phyloP scores from a whole-genome alignment of 2,888 invertebrate genomes.

The Pasiphila rectangulata region DNA sequence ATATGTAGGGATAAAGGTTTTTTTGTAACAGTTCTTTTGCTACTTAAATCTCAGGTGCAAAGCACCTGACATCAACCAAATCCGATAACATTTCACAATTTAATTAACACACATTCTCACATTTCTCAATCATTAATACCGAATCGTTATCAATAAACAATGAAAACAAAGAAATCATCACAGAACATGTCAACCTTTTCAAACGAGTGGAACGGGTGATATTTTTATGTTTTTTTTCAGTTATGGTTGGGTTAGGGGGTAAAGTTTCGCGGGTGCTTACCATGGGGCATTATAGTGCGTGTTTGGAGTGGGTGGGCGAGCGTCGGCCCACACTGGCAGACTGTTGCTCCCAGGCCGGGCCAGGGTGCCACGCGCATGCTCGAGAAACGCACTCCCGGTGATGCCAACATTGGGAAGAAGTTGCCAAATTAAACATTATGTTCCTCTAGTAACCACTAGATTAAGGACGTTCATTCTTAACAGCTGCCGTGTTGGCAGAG shows the following conservation, averaged over 20 bases:
- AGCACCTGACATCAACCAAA: neutral
- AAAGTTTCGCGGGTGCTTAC: constrained; percentile 57
- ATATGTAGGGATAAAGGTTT: constrained; percentile 40
- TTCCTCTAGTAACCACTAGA: no score
- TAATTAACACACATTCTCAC: constrained; percentile 33
- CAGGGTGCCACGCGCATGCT: constrained; percentile 62
- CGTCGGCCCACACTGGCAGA: constrained; percentile 73
- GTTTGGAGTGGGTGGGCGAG: constrained; percentile 55
- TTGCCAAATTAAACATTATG: constrained; percentile 2
- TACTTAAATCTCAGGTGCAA: constrained; percentile 40
- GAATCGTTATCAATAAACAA: constrained; percentile 61
- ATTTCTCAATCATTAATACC: constrained; percentile 38
- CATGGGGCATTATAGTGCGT: constrained; percentile 68
- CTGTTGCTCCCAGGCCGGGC: constrained; percentile 73
- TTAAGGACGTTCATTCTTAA: no score
- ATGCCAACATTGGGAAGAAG: constrained; percentile 2
- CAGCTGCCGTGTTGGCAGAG: no score
- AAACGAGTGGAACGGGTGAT: neutral
- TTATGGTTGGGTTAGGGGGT: constrained; percentile 22
- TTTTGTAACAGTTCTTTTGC: constrained; percentile 46
- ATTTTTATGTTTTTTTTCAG: constrained; percentile 19
- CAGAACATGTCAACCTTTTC: constrained; percentile 49
- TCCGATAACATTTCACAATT: constrained; percentile 12
- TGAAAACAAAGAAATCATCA: constrained; percentile 57
- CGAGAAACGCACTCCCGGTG: constrained; percentile 10